Evolutionary conservation across 2,113 vertebrate species (phyloP), one percentile per base, ranked within the genome.

Genomic region (Eretmochelys imbricata): DNA sequence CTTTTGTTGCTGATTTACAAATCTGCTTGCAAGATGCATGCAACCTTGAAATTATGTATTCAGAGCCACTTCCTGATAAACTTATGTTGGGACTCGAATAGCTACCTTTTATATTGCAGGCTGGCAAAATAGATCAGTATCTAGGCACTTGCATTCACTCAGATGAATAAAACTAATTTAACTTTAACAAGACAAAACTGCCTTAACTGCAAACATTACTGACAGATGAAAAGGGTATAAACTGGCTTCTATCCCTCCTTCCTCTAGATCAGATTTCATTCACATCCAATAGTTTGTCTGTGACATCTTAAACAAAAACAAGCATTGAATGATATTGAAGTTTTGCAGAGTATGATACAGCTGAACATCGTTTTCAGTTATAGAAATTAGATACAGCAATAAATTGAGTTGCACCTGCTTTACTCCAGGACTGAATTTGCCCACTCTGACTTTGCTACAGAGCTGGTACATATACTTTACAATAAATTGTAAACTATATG

Each of bases 151-250:
- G 48, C 65, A 72, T 90, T 95, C 51, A 54, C 89, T 59, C 51
- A 93, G 88, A 94, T 89, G 55, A 96, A 82, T 84, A 93, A 75
- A 94, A 82, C 55, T 59, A 88, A 93, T 89, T 97, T 88, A 92
- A 85, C 13, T 90, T 93, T 89, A 94, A 94, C 89, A 89, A 93
- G 82, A 89, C 72, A 42, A 62, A 82, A 94, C n/a, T 88, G 78
- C 86, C 51, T 88, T 50, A 82, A 91, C 51, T 92, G 25, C 84
- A 88, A 85, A 80, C 31, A 29, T 57, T 86, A 51, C n/a, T 88
- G 84, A 55, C 62, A 80, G 72, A 82, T 86, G 78, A 94, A 96
- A 93, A 92, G 7, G 3, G 0, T 84, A 24, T 69, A 92, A 86
- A 10, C 27, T 86, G 82, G 53, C 8, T 59, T 5, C 62, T 82